Percentiles rank a stretch among this genome's conserved stretches.
phyloP scores from a whole-genome alignment of 2,888 invertebrate species.

The Teleogryllus oceanicus region DNA sequence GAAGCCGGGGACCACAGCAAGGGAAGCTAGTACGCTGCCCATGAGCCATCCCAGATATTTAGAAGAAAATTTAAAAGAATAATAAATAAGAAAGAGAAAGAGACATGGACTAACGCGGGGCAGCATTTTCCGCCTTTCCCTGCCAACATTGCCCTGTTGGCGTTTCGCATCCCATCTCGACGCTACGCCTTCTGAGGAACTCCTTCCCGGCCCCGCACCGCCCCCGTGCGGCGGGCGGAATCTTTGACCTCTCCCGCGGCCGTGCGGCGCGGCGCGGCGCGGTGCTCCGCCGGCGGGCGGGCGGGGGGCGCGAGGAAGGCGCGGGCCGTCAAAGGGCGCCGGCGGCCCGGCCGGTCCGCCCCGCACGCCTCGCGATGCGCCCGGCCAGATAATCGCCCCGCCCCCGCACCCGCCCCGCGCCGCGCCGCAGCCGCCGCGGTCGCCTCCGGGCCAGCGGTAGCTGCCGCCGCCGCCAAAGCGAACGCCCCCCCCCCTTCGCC shows the following conservation, averaged over 20 bases:
- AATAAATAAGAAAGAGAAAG: too few species aligned
- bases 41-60: too few species aligned
- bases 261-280: not conserved
- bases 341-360: conserved; percentile 5
- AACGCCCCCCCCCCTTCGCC: too few species aligned
- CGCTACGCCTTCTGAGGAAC: too few species aligned
- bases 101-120: too few species aligned
- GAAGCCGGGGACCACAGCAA: too few species aligned
- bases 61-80: too few species aligned
- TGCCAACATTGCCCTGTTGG: too few species aligned
- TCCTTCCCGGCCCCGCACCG: not conserved
- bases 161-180: too few species aligned
- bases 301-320: not conserved
- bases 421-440: not conserved
- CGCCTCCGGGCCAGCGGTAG: not conserved
- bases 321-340: conserved; percentile 6
- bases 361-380: conserved; percentile 18
- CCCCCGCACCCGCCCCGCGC: not conserved
- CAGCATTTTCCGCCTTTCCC: too few species aligned
- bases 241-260: not conserved
- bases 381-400: not conserved
- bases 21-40: too few species aligned
- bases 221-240: not conserved
- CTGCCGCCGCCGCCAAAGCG: not conserved
- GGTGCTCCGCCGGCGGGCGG: not conserved